Base-by-base conservation (phyloP, 2,888 invertebrate species). In the Pardosa pseudoannulata region DNA sequence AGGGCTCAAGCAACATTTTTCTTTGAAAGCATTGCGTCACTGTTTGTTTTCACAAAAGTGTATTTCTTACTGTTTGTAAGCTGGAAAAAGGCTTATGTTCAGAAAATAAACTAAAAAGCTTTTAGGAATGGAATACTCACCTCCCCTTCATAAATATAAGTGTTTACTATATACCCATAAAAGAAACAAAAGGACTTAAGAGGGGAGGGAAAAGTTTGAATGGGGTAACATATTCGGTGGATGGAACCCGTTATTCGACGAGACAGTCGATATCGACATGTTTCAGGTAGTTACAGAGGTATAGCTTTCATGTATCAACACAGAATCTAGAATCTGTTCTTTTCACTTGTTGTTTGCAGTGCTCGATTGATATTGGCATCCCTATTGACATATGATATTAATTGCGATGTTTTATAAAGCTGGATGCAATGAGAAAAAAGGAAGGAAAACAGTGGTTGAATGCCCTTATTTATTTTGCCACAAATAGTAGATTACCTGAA, bases 381-480 rank as follows among this genome's bases (percentile, higher is more conserved):
- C 64, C 62, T 71, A 71, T 79, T 79, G 79, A 79, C 64, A 79
- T 29, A 79, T 64, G 79, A 71, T 79, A 79, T 79, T 79, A 79
- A 79, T 79, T 79, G 79, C 32, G 71, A 64, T 79, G 71, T 29
- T 64, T 62, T 64, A 71, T 62, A 70, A 71, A 71, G 62, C 28
- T 19, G 6, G n/a, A n/a, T n/a, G n/a, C n/a, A 27, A 56, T n/a
- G 56, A 28, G 23, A 79, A 29, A 39, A n/a, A 31, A n/a, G 19
- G 31, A n/a, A 16, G n/a, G 29, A 16, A 16, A n/a, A 31, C 31
- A 31, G 29, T 31, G 29, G 1, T 31, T 27, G 67, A 67, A 28
- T 31, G 16, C 11, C 16, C 31, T 16, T 67, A 31, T 67, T 67
- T 67, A 31, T 67, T 31, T 28, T 67, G 67, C 29, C 31, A n/a